These are phyloP conservation scores for Pseudobourletiella spinata DNA, from an alignment of 1,140 invertebrate species.

Conservation along the genomic window DNA sequence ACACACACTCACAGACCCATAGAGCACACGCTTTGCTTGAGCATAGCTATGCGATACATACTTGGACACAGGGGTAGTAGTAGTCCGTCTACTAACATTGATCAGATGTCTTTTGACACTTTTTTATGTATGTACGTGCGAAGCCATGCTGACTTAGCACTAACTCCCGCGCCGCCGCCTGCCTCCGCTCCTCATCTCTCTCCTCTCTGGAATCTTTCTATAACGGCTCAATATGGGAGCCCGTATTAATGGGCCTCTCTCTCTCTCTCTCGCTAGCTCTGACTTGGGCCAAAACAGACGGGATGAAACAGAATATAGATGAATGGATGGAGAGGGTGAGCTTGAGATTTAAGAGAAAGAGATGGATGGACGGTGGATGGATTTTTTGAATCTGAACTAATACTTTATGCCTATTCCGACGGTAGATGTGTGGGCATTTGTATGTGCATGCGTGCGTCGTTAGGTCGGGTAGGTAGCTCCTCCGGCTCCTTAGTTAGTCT, in stretches of 20 bases:
- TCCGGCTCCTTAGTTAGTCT: conserved; percentile 4
- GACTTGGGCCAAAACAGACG: no score
- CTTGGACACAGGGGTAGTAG: neutral
- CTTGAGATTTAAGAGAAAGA: no score
- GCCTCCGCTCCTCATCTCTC: no score
- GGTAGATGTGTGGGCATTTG: no score
- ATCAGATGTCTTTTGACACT: conserved; percentile 35
- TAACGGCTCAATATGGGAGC: no score
- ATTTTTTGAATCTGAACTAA: neutral
- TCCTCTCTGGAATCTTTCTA: no score
- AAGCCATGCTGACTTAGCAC: neutral
- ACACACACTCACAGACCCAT: neutral
- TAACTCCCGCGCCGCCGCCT: no score
- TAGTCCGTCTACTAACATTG: conserved; percentile 35
- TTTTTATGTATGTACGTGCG: conserved; percentile 20
- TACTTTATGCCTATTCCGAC: no score
- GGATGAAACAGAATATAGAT: conserved; percentile 9
- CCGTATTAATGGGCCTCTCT: no score
- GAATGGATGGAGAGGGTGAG: conserved; percentile 6
- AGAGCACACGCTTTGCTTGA: neutral
- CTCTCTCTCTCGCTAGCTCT: no score
- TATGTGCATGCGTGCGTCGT: no score
- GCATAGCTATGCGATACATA: neutral
- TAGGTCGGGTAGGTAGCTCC: neutral
- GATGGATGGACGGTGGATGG: conserved; percentile 5